Evolutionary conservation across 2,888 invertebrate species (phyloP).

Genomic region (Bombyx huttoni): DNA sequence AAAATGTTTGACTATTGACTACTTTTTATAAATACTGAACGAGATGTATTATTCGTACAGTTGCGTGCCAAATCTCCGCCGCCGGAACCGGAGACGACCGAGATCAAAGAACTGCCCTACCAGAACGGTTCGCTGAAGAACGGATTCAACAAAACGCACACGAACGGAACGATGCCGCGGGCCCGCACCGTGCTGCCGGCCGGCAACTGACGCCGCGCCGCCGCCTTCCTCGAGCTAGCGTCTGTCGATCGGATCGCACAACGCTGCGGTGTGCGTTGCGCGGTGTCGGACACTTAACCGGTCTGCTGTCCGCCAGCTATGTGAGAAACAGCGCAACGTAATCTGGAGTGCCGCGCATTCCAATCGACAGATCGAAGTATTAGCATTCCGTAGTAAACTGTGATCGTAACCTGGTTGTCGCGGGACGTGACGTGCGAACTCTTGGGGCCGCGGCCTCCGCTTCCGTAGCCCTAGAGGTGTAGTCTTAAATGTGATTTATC

Average conservation of each 20-base stretch:
- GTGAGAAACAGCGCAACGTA: not conserved
- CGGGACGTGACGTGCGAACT: conserved; percentile 20
- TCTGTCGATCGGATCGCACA: not conserved
- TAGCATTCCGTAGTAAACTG: conserved; percentile 37
- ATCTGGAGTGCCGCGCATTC: not conserved
- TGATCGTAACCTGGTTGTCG: conserved; percentile 30
- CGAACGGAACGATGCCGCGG: conserved; percentile 27
- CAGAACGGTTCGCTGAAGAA: conserved; percentile 48
- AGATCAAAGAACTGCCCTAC: conserved; percentile 31
- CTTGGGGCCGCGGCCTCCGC: conserved; percentile 15
- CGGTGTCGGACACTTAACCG: not conserved
- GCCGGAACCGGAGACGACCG: conserved; percentile 23
- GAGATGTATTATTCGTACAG: conserved; percentile 15
- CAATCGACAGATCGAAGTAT: not conserved
- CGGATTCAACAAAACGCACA: conserved; percentile 51
- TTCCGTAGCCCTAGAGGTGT: conserved; percentile 20
- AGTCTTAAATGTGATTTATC: conserved; percentile 59
- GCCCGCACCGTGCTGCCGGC: conserved; percentile 58
- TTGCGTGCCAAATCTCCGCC: conserved; percentile 34
- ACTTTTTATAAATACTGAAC: not conserved
- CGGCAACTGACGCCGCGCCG: conserved; percentile 51
- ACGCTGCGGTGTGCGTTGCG: not conserved
- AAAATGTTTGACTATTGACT: no score
- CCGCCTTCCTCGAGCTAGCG: conserved; percentile 9
- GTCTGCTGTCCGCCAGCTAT: not conserved